Evolutionary conservation across 2,797 vertebrate genomes (phyloP).

Genomic region (Tachyglossus aculeatus): DNA sequence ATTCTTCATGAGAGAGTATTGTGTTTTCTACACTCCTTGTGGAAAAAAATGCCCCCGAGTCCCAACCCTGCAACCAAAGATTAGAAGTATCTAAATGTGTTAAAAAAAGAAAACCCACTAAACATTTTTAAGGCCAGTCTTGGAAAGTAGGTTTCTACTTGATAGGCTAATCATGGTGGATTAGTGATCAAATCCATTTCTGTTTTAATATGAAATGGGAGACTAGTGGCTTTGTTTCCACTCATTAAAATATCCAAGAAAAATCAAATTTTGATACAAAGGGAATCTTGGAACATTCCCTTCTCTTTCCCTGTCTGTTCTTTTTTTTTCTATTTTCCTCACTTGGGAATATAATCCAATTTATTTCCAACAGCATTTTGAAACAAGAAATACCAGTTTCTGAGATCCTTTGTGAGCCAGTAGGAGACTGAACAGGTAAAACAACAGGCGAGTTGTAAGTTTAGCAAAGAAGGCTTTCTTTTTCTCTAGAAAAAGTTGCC

Average conservation of each 20-base stretch:
- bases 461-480: too few species aligned
- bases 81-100: constrained; percentile 5
- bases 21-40: too few species aligned
- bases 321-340: background rate
- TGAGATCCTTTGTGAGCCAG: constrained; percentile 13
- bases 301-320: background rate
- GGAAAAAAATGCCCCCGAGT: too few species aligned
- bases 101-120: background rate
- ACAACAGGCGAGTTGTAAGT: constrained; percentile 1
- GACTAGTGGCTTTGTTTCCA: background rate
- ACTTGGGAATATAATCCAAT: constrained; percentile 13
- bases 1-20: too few species aligned
- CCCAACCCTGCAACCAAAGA: too few species aligned
- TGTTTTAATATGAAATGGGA: constrained; percentile 37
- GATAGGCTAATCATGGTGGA: background rate
- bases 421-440: constrained; percentile 16
- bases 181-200: constrained; percentile 15
- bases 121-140: background rate
- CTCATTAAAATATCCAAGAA: constrained; percentile 30
- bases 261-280: constrained; percentile 40
- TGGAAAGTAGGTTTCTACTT: constrained; percentile 26
- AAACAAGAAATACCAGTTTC: constrained; percentile 24
- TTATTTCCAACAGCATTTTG: constrained; percentile 37
- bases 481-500: constrained; percentile 17
- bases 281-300: constrained; percentile 2